A percentile compares a stretch with the other conserved stretches of the same genome.
Conservation (phyloP, 1,140 invertebrate genomes). For the Lordiphosa mommai region DNA sequence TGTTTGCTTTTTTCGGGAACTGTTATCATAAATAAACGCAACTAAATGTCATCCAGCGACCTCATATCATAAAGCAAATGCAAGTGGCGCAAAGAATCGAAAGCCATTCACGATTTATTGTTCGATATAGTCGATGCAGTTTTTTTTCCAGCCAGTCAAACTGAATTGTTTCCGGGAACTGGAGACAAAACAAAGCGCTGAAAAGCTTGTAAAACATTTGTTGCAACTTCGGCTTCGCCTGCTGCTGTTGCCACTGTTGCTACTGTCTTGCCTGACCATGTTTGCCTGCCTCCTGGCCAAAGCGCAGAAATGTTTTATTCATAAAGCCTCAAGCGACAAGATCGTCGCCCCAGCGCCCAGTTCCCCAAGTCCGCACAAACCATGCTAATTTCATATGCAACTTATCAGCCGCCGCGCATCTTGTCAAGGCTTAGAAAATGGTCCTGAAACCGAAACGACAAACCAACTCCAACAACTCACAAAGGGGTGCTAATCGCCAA, state of each 20-base stretch:
- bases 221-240: slow-evolving; percentile 62
- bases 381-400: slow-evolving; percentile 68
- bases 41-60: slow-evolving; percentile 67
- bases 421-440: slow-evolving; percentile 59
- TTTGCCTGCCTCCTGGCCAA: slow-evolving; percentile 10
- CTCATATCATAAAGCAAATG: slow-evolving; percentile 76
- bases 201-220: slow-evolving; percentile 78
- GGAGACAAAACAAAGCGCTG: slow-evolving; percentile 61
- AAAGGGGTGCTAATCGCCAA: slow-evolving; percentile 79
- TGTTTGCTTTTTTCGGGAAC: slow-evolving; percentile 25
- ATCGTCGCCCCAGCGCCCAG: slow-evolving; percentile 51
- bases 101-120: slow-evolving; percentile 73
- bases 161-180: slow-evolving; percentile 77
- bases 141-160: slow-evolving; percentile 51
- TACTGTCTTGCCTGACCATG: slow-evolving; percentile 42
- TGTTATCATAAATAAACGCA: slow-evolving; percentile 75
- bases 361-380: slow-evolving; percentile 17
- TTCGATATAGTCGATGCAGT: slow-evolving; percentile 59
- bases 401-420: slow-evolving; percentile 74
- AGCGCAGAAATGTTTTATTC: slow-evolving; percentile 68
- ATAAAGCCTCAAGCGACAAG: slow-evolving; percentile 66
- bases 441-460: slow-evolving; percentile 13
- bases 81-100: slow-evolving; percentile 67
- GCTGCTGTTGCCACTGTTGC: slow-evolving; percentile 43
- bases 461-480: slow-evolving; percentile 43